Evolutionary conservation across 2,888 invertebrate species (phyloP).

Genomic region (Ctena decussata): DNA sequence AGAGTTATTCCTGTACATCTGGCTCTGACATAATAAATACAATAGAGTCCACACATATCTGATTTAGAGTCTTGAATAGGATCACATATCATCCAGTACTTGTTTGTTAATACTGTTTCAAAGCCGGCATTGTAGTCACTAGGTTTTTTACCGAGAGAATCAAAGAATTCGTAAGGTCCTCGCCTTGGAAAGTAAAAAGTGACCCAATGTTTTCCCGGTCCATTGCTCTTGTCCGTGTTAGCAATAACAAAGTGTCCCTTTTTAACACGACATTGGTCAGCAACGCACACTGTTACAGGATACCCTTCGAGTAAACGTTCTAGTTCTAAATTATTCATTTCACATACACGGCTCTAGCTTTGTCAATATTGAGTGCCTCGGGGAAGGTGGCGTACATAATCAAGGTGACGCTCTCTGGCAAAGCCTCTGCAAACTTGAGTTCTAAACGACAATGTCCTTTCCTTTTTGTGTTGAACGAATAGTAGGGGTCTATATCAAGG

Average conservation of each 20-base stretch:
- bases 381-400: constrained; percentile 49
- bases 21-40: constrained; percentile 21
- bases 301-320: background rate
- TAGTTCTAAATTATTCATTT: constrained; percentile 6
- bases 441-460: constrained; percentile 43
- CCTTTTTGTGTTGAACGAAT: constrained; percentile 32
- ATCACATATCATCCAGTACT: constrained; percentile 14
- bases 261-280: constrained; percentile 16
- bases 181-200: constrained; percentile 24
- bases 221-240: background rate
- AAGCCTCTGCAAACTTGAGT: constrained; percentile 22
- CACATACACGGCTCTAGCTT: constrained; percentile 13
- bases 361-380: constrained; percentile 13
- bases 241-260: background rate
- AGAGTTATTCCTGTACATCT: no score
- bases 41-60: constrained; percentile 23
- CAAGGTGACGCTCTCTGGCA: constrained; percentile 41
- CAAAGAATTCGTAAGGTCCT: constrained; percentile 44
- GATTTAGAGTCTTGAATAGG: constrained; percentile 18
- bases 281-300: constrained; percentile 8
- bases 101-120: background rate
- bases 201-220: constrained; percentile 32
- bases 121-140: constrained; percentile 5
- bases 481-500: constrained; percentile 14
- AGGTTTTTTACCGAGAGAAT: constrained; percentile 23